A percentile compares a stretch with the other conserved stretches of the same genome.
Conservation (phyloP, 1,140 invertebrate genomes). For the Tetramorium simillimum region DNA sequence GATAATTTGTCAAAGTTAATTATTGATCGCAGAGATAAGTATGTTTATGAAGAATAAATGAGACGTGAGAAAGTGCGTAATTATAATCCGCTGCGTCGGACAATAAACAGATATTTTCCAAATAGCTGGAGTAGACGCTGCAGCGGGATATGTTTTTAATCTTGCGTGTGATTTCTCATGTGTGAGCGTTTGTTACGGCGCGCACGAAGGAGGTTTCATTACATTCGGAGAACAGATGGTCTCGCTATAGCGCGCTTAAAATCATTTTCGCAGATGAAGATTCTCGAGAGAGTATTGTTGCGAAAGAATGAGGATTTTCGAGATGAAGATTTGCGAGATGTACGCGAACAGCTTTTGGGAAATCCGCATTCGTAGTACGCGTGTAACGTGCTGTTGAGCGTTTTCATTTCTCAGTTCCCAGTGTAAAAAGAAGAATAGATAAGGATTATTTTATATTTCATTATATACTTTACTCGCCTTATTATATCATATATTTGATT, state of each 20-base stretch:
- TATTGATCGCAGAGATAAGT: neutral
- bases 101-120: neutral
- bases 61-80: neutral
- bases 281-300: neutral
- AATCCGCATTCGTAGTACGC: neutral
- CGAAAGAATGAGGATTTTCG: neutral
- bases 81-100: neutral
- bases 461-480: neutral
- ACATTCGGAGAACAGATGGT: constrained; percentile 1
- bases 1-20: neutral
- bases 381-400: neutral
- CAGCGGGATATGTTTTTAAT: neutral
- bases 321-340: neutral
- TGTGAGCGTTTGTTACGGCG: too few species aligned
- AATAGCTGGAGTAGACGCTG: neutral
- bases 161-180: neutral
- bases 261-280: constrained; percentile 6
- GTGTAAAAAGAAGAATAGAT: neutral
- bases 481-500: neutral
- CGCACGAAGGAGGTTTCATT: constrained; percentile 8
- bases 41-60: neutral
- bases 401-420: neutral
- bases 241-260: neutral
- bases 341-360: neutral
- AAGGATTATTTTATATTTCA: neutral